Evolutionary conservation across 2,888 invertebrate genomes (phyloP).

Genomic region (Chydorus sphaericus): DNA sequence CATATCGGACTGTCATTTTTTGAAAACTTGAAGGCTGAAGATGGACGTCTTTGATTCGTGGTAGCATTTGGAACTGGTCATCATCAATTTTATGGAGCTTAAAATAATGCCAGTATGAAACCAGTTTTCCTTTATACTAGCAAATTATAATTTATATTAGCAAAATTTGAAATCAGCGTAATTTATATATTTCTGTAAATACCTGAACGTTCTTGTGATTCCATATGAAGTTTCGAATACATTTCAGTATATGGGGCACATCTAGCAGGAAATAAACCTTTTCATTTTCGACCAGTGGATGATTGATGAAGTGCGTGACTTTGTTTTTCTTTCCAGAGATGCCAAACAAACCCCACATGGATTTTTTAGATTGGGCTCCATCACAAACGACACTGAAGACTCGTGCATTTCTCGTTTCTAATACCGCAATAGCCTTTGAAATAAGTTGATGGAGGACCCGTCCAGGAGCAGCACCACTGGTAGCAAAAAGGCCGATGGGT

Average conservation of each 20-base stretch:
- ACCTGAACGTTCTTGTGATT: not conserved
- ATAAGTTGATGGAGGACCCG: not conserved
- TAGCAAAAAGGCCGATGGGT: not conserved
- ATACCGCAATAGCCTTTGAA: not conserved
- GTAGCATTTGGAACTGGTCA: not conserved
- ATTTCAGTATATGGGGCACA: not conserved
- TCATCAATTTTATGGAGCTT: not conserved
- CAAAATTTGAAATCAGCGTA: too few species aligned
- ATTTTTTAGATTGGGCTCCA: not conserved
- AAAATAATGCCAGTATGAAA: not conserved
- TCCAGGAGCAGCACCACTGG: not conserved
- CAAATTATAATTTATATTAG: not conserved
- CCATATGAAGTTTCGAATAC: not conserved
- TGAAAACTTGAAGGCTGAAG: not conserved
- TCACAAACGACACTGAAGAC: conserved; percentile 1
- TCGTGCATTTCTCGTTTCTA: not conserved
- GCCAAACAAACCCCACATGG: not conserved
- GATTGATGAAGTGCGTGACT: not conserved
- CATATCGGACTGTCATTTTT: not conserved
- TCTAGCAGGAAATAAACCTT: not conserved
- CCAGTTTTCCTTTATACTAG: not conserved
- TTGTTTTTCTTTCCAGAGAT: not conserved
- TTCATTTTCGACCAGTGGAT: not conserved
- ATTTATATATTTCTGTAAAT: not conserved
- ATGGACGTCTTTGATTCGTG: not conserved